phyloP scores from a whole-genome alignment of 1,140 invertebrate genomes.

The Gryon sp. region DNA sequence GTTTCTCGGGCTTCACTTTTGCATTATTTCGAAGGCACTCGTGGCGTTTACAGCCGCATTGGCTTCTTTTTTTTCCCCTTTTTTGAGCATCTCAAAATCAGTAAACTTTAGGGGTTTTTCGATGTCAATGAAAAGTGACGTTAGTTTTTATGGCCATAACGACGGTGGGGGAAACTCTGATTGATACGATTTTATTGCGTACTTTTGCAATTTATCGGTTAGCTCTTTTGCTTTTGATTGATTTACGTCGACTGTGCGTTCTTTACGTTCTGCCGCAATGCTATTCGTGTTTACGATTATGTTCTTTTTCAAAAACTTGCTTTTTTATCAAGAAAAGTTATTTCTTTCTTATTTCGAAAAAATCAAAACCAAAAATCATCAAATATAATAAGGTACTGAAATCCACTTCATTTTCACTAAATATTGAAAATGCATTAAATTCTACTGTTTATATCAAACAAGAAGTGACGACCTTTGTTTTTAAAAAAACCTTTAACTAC shows the following conservation, averaged over 20 bases:
- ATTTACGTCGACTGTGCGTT: conserved; percentile 53
- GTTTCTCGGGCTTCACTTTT: conserved; percentile 2
- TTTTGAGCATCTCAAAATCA: conserved; percentile 9
- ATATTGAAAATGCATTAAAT: too few relatives aligned
- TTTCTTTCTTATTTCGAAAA: too few relatives aligned
- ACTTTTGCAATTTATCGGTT: conserved; percentile 60
- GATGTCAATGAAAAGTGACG: conserved; percentile 40
- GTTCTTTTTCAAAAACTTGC: too few relatives aligned
- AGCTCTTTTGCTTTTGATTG: conserved; percentile 68
- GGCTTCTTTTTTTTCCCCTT: too few relatives aligned
- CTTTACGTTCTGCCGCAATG: conserved; percentile 3
- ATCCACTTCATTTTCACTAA: too few relatives aligned
- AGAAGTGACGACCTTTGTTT: too few relatives aligned
- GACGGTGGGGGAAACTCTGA: conserved; percentile 61
- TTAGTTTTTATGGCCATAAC: conserved; percentile 20
- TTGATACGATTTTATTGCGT: conserved; percentile 72
- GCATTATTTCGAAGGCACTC: conserved; percentile 30
- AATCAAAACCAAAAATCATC: too few relatives aligned
- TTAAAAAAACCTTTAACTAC: too few relatives aligned
- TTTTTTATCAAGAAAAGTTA: too few relatives aligned
- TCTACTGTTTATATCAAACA: too few relatives aligned
- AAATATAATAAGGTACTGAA: too few relatives aligned
- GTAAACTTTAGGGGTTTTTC: conserved; percentile 47
- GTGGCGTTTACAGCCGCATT: conserved; percentile 9
- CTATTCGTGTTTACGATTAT: conserved; percentile 2